Conservation (phyloP, 2,797 vertebrate genomes). For the Anomalospiza imberbis region DNA sequence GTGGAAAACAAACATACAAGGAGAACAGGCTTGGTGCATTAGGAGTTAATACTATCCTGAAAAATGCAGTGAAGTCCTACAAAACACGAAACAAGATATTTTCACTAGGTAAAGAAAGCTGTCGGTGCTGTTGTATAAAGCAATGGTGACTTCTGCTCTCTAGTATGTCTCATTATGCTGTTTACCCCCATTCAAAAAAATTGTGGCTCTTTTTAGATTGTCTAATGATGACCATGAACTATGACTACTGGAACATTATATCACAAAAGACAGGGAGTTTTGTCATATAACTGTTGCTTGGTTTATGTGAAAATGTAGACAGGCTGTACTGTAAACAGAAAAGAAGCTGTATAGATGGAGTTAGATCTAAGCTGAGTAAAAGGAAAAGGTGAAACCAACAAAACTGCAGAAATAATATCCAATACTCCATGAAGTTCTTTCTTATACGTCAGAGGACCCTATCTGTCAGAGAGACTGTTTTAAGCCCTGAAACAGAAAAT, state of each 20-base stretch:
- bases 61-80: neutral
- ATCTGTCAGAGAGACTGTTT: neutral
- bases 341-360: neutral
- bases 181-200: neutral
- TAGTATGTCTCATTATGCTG: neutral
- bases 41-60: neutral
- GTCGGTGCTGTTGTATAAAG: neutral
- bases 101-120: neutral
- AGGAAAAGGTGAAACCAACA: neutral
- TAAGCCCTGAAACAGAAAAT: neutral
- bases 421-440: neutral
- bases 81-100: rapidly evolving
- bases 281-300: neutral
- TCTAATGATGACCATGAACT: neutral
- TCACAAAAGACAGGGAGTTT: neutral
- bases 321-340: neutral
- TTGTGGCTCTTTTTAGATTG: neutral
- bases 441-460: neutral
- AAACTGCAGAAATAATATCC: neutral
- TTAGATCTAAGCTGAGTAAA: neutral
- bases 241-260: neutral
- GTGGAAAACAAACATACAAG: neutral
- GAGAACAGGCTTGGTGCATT: neutral
- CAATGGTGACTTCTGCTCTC: neutral
- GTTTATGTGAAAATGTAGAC: neutral